A percentile compares a stretch with the other conserved stretches of the same genome.
phyloP scores from a whole-genome alignment of 2,888 invertebrate genomes.

The Notodonta ziczac region DNA sequence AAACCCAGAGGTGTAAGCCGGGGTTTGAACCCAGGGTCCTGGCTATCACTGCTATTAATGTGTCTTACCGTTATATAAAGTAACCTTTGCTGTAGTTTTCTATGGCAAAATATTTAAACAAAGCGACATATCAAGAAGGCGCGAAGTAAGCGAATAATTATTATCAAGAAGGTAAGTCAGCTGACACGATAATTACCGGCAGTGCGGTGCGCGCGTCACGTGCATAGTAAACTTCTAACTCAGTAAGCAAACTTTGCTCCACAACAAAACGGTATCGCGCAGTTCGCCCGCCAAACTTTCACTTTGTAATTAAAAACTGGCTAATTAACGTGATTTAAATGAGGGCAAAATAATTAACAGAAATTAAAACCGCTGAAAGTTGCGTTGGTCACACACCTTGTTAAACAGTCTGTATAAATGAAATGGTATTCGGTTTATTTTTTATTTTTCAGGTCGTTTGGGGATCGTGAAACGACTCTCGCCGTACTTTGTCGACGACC shows the following conservation, averaged over 20 bases:
- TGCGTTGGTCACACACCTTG: not conserved
- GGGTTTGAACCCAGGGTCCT: too few species aligned
- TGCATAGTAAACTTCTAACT: conserved; percentile 20
- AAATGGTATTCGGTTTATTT: not conserved
- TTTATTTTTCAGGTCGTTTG: not conserved
- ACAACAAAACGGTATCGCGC: conserved; percentile 25
- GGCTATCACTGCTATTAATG: too few species aligned
- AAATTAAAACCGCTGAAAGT: not conserved
- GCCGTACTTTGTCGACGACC: too few species aligned
- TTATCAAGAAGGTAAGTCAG: not conserved
- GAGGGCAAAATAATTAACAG: conserved; percentile 32
- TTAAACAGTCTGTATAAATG: not conserved
- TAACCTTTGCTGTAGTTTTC: too few species aligned
- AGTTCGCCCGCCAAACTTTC: conserved; percentile 10
- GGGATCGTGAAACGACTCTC: not conserved
- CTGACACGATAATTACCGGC: not conserved
- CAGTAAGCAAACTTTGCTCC: conserved; percentile 19
- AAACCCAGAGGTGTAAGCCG: too few species aligned
- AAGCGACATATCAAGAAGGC: too few species aligned
- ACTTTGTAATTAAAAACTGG: conserved; percentile 37
- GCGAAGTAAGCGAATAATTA: too few species aligned
- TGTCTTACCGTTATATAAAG: not conserved
- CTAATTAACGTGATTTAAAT: conserved; percentile 34
- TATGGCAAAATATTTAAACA: too few species aligned
- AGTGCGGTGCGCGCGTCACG: conserved; percentile 8